Percentiles rank a stretch among this genome's conserved stretches.
phyloP scores from a whole-genome alignment of 2,113 vertebrate genomes.

The Cacatua alba region DNA sequence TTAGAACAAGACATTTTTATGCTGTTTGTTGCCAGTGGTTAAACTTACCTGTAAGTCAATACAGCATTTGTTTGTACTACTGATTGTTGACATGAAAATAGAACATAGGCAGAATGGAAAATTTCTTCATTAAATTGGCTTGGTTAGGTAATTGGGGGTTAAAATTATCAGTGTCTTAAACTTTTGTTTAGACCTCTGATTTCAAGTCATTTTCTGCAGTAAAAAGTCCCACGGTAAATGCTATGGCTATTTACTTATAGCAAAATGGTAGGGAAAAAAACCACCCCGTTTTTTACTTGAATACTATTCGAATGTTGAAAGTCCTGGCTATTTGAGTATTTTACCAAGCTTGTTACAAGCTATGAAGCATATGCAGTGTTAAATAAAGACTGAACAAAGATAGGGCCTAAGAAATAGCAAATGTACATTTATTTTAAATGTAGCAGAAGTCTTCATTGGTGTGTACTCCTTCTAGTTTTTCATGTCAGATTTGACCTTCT shows the following conservation, averaged over 20 bases:
- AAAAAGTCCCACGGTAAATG: not conserved
- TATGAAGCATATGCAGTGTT: not conserved
- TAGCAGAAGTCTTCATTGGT: constrained; percentile 18
- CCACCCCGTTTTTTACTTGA: not conserved
- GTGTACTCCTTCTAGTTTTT: constrained; percentile 36
- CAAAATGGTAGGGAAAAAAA: not conserved
- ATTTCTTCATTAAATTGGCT: not conserved
- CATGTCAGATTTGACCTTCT: constrained; percentile 52
- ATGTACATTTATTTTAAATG: not conserved
- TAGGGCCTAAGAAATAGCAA: not conserved
- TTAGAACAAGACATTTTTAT: not conserved
- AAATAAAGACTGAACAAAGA: not conserved
- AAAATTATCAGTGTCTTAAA: not conserved
- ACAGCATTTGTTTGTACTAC: not conserved
- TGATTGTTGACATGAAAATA: not conserved
- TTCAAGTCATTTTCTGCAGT: not conserved
- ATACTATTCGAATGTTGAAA: not conserved
- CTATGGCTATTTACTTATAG: not conserved
- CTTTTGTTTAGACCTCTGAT: not conserved
- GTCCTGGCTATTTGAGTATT: not conserved
- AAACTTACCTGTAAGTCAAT: not conserved
- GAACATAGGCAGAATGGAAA: not conserved
- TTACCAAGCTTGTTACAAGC: not conserved
- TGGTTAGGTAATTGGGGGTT: not conserved
- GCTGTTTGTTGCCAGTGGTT: not conserved